Conservation (phyloP, 2,797 vertebrate genomes). For the Sciurus carolinensis region DNA sequence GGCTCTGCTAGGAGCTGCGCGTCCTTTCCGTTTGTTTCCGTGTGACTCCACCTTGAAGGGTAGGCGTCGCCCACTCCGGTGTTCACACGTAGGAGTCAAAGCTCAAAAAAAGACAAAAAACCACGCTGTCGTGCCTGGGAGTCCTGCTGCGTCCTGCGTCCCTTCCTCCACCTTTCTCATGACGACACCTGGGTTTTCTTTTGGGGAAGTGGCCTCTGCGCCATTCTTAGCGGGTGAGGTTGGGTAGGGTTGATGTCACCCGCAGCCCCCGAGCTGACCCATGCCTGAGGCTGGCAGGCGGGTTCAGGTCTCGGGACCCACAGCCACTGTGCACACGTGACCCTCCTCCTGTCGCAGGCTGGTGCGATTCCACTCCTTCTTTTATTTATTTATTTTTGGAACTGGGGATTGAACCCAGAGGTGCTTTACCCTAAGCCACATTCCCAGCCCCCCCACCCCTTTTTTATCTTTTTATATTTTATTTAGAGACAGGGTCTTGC, state of each 20-base stretch:
- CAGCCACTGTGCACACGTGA: neutral
- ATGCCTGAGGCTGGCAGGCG: neutral
- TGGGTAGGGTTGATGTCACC: neutral
- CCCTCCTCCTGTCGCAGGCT: too few relatives aligned
- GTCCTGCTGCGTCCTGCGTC: neutral
- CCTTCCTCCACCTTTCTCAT: neutral
- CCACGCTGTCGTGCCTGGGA: neutral
- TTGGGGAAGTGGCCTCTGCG: neutral
- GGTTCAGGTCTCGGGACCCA: neutral
- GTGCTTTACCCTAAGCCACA: too few relatives aligned
- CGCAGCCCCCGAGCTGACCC: neutral
- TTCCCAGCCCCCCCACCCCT: too few relatives aligned
- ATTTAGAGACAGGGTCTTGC: too few relatives aligned
- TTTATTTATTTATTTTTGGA: too few relatives aligned
- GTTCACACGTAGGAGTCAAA: neutral
- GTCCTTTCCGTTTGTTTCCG: neutral
- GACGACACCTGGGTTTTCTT: neutral
- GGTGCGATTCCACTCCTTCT: neutral
- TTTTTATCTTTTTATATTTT: too few relatives aligned
- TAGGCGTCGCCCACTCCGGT: neutral
- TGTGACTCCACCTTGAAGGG: neutral
- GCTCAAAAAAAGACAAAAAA: neutral
- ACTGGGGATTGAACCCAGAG: too few relatives aligned
- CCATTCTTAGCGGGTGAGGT: neutral
- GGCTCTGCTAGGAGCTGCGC: neutral